phyloP scores from a whole-genome alignment of 2,797 vertebrate species.

The Arctocebus calabarensis region DNA sequence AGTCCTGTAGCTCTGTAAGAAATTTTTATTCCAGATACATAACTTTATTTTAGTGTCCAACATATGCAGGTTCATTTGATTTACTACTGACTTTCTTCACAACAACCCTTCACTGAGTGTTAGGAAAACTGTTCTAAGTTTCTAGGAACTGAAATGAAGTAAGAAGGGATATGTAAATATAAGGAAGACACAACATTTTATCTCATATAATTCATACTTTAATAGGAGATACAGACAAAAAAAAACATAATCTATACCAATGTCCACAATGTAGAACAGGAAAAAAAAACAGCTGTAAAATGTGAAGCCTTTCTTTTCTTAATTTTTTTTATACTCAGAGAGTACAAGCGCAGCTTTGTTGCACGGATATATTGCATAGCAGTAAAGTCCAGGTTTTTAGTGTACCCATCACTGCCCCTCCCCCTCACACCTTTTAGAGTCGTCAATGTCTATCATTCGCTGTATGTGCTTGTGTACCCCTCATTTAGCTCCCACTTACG shows the following conservation, averaged over 20 bases:
- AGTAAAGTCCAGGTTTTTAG: too few relatives aligned
- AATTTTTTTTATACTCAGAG: too few relatives aligned
- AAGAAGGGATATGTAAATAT: background rate
- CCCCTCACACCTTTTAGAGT: too few relatives aligned
- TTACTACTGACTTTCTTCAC: conserved; percentile 7
- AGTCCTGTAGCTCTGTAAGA: background rate
- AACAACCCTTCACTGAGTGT: background rate
- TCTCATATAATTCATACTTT: background rate
- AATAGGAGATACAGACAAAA: background rate
- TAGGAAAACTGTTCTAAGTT: background rate
- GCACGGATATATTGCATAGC: too few relatives aligned
- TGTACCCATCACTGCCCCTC: too few relatives aligned
- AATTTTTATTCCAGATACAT: background rate
- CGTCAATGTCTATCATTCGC: too few relatives aligned
- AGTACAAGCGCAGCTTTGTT: too few relatives aligned
- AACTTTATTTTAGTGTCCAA: background rate
- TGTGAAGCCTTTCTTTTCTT: background rate
- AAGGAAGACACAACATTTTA: background rate
- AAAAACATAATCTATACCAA: background rate
- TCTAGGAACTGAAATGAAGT: background rate
- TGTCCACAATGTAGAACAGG: background rate
- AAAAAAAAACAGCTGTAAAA: background rate
- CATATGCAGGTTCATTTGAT: background rate
- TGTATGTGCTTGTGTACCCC: too few relatives aligned
- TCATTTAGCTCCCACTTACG: too few relatives aligned